These are phyloP conservation scores for Sapajus apella DNA, from an alignment of 2,113 vertebrate species.

Conservation along the genomic window DNA sequence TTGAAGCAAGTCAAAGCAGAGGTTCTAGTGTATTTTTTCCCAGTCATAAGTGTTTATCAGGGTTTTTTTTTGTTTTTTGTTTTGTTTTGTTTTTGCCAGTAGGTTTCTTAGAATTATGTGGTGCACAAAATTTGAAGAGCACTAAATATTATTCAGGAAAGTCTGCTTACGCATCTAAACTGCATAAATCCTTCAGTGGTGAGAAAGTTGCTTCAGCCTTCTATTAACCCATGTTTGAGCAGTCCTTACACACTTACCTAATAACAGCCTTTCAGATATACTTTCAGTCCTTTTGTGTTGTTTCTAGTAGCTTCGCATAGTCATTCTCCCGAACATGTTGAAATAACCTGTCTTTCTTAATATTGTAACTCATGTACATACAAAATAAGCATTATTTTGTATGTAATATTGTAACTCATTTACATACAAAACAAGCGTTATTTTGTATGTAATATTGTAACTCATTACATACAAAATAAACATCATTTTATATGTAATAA, in stretches of 20 bases:
- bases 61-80: not conserved
- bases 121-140: not conserved
- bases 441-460: not conserved
- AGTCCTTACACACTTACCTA: not conserved
- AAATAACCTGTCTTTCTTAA: not conserved
- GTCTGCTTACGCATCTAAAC: not conserved
- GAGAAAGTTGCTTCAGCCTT: constrained; percentile 10
- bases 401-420: not conserved
- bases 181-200: not conserved
- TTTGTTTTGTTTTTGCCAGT: constrained; percentile 9
- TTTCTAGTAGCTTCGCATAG: not conserved
- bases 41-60: not conserved
- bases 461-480: not conserved
- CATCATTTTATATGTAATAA: not conserved
- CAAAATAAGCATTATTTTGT: not conserved
- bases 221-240: not conserved
- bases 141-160: not conserved
- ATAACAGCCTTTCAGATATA: not conserved
- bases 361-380: not conserved
- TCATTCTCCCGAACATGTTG: not conserved
- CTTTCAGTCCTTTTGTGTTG: not conserved
- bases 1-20: not conserved
- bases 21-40: not conserved
- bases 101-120: not conserved
- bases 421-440: not conserved